Conservation (phyloP, 2,797 vertebrate genomes). For the Sarcophilus harrisii region DNA sequence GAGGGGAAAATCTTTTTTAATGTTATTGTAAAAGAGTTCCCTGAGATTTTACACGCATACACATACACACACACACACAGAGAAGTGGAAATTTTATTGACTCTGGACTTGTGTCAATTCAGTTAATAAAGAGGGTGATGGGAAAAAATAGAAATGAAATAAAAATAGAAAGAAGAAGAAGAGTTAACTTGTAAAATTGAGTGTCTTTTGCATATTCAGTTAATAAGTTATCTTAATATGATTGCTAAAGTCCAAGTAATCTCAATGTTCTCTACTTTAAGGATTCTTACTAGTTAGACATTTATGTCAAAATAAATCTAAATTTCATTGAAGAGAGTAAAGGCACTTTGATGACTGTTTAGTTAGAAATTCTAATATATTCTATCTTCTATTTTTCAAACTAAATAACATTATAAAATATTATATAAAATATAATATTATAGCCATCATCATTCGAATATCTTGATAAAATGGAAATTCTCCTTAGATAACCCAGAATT, state of each 20-base stretch:
- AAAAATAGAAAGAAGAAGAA: background rate
- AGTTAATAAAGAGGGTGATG: background rate
- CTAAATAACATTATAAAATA: too few species aligned
- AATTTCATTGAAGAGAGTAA: constrained; percentile 15
- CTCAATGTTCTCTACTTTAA: background rate
- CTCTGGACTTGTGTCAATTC: background rate
- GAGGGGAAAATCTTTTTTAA: background rate
- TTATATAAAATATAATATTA: too few species aligned
- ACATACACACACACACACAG: background rate
- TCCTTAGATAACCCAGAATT: background rate
- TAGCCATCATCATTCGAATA: constrained; percentile 24
- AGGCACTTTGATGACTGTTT: background rate
- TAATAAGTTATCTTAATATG: background rate
- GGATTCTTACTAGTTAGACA: constrained; percentile 37
- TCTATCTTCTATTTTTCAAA: background rate
- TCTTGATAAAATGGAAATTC: background rate
- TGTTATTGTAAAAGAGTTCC: background rate
- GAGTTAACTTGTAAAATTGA: background rate
- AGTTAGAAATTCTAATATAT: background rate
- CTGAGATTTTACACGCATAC: background rate
- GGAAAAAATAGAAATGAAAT: too few species aligned
- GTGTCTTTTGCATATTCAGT: constrained; percentile 6
- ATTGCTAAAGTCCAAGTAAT: background rate
- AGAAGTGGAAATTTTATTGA: background rate
- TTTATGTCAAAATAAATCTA: constrained; percentile 35